phyloP scores from a whole-genome alignment of 2,797 vertebrate species.

The Acanthurus tractus region DNA sequence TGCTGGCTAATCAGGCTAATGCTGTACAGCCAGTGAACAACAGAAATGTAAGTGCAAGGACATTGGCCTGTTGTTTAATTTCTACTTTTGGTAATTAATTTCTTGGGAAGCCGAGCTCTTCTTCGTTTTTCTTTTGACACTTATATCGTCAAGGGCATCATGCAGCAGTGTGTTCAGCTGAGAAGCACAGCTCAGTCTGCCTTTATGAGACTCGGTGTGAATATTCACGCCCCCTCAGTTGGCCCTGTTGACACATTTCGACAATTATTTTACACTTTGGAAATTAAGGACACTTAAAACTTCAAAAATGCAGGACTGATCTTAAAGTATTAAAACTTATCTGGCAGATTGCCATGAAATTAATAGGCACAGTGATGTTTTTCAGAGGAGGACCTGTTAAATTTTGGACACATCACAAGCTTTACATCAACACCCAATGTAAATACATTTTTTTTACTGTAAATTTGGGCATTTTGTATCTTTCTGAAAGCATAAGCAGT shows the following conservation, averaged over 20 bases:
- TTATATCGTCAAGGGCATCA: not conserved
- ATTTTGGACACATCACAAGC: not conserved
- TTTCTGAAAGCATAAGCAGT: too few species aligned
- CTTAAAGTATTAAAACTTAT: not conserved
- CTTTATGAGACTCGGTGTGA: not conserved
- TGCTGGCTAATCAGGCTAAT: slow-evolving; percentile 66
- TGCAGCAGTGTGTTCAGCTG: not conserved
- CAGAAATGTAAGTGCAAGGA: slow-evolving; percentile 21
- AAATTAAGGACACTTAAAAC: not conserved
- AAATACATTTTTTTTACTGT: too few species aligned
- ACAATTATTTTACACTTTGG: not conserved
- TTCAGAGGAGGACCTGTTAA: not conserved
- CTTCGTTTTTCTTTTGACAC: not conserved
- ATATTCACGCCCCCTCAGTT: not conserved
- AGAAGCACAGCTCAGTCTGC: not conserved
- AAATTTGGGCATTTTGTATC: too few species aligned
- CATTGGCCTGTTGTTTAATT: slow-evolving; percentile 13
- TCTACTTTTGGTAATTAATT: slow-evolving; percentile 22
- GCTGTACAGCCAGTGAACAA: slow-evolving; percentile 37
- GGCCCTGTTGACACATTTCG: not conserved
- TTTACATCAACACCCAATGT: not conserved
- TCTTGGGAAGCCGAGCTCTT: not conserved
- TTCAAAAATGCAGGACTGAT: not conserved
- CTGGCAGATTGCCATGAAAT: not conserved
- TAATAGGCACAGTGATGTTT: not conserved